Conservation (phyloP, 2,888 invertebrate species). For the Cosmia trapezina region DNA sequence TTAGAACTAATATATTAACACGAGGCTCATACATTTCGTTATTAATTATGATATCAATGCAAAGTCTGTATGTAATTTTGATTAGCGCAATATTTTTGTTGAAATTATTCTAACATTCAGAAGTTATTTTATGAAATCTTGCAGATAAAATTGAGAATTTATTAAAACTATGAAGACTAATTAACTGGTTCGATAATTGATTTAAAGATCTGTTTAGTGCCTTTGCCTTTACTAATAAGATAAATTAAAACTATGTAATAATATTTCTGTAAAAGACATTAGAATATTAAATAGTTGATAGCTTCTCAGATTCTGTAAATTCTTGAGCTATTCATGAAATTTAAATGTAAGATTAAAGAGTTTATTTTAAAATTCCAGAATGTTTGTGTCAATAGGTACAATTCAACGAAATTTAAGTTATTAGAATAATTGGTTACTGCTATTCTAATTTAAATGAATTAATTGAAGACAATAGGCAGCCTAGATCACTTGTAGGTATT, state of each 20-base stretch:
- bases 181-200: background rate
- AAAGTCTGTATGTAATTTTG: slow-evolving; percentile 43
- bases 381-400: background rate
- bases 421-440: background rate
- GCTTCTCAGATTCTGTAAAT: background rate
- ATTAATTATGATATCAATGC: slow-evolving; percentile 54
- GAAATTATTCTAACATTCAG: slow-evolving; percentile 1
- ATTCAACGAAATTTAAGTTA: background rate
- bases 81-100: slow-evolving; percentile 32
- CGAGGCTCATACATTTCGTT: slow-evolving; percentile 71
- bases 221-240: background rate
- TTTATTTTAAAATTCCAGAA: background rate
- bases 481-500: background rate
- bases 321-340: background rate
- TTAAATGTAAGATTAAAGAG: background rate
- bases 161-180: background rate
- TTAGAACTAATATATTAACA: slow-evolving; percentile 76
- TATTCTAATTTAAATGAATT: slow-evolving; percentile 19
- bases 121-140: background rate
- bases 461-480: slow-evolving; percentile 4
- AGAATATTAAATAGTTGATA: background rate
- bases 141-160: background rate
- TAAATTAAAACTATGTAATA: background rate
- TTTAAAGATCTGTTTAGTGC: background rate
- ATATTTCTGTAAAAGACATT: background rate